phyloP scores from a whole-genome alignment of 2,797 vertebrate genomes.

The Carapus acus region DNA sequence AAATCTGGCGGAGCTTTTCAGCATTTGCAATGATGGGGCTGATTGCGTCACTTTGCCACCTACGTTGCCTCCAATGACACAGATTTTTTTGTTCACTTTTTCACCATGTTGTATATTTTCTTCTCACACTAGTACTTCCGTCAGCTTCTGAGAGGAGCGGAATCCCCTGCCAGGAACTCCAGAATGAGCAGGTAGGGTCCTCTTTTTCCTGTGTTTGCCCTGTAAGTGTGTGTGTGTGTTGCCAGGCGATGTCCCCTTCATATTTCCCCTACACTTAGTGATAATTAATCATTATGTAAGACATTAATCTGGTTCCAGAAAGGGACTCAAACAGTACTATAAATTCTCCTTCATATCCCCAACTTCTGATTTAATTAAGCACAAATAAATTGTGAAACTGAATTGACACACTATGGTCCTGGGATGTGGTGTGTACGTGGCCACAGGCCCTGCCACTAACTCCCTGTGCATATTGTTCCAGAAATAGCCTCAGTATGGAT shows the following conservation, averaged over 20 bases:
- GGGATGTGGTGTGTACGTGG: constrained; percentile 53
- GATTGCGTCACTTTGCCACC: no score
- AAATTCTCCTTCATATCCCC: no score
- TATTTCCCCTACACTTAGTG: no score
- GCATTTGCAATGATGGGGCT: no score
- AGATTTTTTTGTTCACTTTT: background rate
- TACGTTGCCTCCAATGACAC: no score
- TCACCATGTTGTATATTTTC: background rate
- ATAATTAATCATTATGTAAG: no score
- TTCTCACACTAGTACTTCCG: constrained; percentile 82
- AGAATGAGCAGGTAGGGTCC: constrained; percentile 85
- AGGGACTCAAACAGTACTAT: background rate
- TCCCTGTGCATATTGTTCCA: constrained; percentile 89
- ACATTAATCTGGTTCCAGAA: no score
- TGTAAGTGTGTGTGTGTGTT: constrained; percentile 3
- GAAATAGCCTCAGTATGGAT: constrained; percentile 99
- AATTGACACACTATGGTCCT: no score
- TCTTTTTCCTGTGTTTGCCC: background rate
- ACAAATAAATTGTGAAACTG: no score
- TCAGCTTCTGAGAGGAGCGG: constrained; percentile 89
- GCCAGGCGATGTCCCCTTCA: no score
- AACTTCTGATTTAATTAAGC: no score
- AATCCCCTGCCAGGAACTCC: constrained; percentile 91
- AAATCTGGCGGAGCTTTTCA: background rate
- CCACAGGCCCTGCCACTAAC: constrained; percentile 69